Percentiles rank a stretch among this genome's conserved stretches.
Conservation (phyloP, 2,888 invertebrate genomes). For the Boloria euphrosyne region DNA sequence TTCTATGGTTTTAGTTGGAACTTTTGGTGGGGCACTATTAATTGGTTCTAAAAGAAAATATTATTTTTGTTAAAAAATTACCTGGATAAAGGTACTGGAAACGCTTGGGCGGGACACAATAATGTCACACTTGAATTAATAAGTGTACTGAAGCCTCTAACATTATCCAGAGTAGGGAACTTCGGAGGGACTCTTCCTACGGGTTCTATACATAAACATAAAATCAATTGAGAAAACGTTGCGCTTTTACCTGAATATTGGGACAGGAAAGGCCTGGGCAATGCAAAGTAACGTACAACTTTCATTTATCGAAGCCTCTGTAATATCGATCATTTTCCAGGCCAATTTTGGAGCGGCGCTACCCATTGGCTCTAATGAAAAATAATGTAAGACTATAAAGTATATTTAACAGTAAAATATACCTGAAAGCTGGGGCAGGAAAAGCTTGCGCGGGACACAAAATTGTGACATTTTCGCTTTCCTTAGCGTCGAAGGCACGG, state of each 20-base stretch:
- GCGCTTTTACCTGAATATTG: constrained; percentile 84
- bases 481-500: constrained; percentile 83
- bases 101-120: constrained; percentile 87
- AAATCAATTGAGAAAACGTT: constrained; percentile 31
- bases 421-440: constrained; percentile 86
- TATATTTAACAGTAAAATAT: constrained; percentile 52
- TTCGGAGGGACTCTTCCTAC: constrained; percentile 85
- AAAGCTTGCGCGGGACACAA: constrained; percentile 90
- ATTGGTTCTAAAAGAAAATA: constrained; percentile 84
- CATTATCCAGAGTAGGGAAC: constrained; percentile 87
- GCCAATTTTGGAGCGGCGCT: constrained; percentile 86
- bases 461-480: constrained; percentile 78
- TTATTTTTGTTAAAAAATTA: constrained; percentile 60
- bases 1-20: constrained; percentile 80
- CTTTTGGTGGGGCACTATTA: constrained; percentile 87
- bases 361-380: constrained; percentile 85
- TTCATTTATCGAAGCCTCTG: constrained; percentile 60
- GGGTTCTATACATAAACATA: constrained; percentile 72
- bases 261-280: constrained; percentile 86
- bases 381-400: constrained; percentile 41
- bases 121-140: constrained; percentile 83
- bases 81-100: constrained; percentile 85
- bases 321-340: constrained; percentile 77
- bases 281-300: constrained; percentile 82
- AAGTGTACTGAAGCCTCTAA: constrained; percentile 78